These are phyloP conservation scores for Candoia aspera DNA, from an alignment of 2,113 vertebrate species.

Conservation along the genomic window DNA sequence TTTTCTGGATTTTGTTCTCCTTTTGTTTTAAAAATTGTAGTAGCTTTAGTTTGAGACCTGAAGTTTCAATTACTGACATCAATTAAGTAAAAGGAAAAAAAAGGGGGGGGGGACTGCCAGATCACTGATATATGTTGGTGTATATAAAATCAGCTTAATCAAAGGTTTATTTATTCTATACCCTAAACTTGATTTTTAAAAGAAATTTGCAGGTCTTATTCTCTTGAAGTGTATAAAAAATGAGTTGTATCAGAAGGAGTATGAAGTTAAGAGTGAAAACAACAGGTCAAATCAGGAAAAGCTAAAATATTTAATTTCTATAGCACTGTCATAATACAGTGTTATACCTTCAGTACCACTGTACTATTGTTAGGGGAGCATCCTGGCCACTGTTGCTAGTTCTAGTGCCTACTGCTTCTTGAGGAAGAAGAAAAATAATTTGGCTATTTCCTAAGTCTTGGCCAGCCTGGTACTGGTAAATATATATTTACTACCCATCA, in stretches of 20 bases:
- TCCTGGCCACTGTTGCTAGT: neutral
- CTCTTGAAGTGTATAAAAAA: neutral
- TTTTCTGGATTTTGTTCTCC: neutral
- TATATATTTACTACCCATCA: neutral
- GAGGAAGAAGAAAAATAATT: neutral
- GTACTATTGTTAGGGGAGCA: neutral
- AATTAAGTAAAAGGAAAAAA: neutral
- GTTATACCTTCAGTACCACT: neutral
- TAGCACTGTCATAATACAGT: neutral
- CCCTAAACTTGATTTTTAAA: neutral
- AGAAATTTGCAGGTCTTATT: neutral
- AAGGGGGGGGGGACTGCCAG: neutral
- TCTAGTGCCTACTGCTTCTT: neutral
- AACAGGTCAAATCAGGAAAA: neutral
- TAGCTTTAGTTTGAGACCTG: neutral
- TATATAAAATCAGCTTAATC: neutral
- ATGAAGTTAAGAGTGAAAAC: neutral
- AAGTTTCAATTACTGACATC: neutral
- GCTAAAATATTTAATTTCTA: neutral
- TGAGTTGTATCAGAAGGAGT: neutral
- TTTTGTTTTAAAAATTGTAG: neutral
- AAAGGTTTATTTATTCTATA: neutral
- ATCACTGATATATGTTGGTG: neutral
- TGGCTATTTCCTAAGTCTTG: neutral
- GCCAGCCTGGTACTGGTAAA: neutral